phyloP scores from a whole-genome alignment of 2,888 invertebrate species.

The Eustalomyia histrio region DNA sequence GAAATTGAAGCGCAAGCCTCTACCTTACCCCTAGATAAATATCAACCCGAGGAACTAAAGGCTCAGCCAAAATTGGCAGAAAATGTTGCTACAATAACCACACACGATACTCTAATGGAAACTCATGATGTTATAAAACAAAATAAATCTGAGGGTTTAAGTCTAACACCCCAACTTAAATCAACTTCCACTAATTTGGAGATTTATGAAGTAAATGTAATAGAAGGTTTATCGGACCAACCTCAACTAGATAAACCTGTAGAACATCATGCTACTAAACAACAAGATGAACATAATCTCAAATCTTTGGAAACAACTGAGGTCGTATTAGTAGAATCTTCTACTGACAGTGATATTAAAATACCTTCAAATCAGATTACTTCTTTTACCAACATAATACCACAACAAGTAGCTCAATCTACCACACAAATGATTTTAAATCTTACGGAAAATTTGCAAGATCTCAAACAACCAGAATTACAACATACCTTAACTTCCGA shows the following conservation, averaged over 20 bases:
- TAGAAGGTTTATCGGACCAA: constrained; percentile 28
- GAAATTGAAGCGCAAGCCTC: constrained; percentile 80
- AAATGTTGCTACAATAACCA: constrained; percentile 72
- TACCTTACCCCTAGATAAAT: constrained; percentile 72
- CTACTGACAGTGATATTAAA: constrained; percentile 52
- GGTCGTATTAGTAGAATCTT: constrained; percentile 69
- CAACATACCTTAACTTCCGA: constrained; percentile 64
- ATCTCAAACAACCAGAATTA: constrained; percentile 60
- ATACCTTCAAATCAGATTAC: constrained; percentile 27
- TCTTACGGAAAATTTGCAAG: constrained; percentile 58
- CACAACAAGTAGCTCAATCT: constrained; percentile 59
- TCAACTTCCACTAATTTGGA: constrained; percentile 63
- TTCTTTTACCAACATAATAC: constrained; percentile 14
- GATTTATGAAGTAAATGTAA: constrained; percentile 68
- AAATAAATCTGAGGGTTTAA: constrained; percentile 15
- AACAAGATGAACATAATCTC: constrained; percentile 63
- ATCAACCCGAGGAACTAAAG: constrained; percentile 69
- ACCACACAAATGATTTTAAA: constrained; percentile 71
- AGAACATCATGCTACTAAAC: constrained; percentile 34
- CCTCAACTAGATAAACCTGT: constrained; percentile 14
- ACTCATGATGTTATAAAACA: constrained; percentile 60
- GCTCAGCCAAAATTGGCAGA: constrained; percentile 78
- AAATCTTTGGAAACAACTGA: constrained; percentile 69
- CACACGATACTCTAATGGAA: constrained; percentile 69
- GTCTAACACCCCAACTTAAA: constrained; percentile 38